phyloP scores from a whole-genome alignment of 2,113 vertebrate genomes.

The Cathartes aura region DNA sequence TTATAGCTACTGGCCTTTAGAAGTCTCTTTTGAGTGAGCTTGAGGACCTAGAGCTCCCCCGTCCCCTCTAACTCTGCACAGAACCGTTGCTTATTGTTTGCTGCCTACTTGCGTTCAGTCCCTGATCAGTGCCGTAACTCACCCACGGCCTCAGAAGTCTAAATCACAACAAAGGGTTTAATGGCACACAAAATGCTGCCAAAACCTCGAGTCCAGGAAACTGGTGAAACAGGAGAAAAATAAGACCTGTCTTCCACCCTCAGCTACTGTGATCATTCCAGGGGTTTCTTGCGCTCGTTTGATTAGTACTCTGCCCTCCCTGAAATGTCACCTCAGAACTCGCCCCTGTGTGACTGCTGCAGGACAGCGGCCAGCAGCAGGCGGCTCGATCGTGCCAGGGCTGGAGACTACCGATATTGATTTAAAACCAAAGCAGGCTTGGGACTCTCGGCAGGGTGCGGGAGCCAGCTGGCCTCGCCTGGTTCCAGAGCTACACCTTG shows the following conservation, averaged over 20 bases:
- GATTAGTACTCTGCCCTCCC: background rate
- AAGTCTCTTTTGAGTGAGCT: background rate
- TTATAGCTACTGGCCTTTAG: background rate
- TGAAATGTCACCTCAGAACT: background rate
- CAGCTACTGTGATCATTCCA: too few species aligned
- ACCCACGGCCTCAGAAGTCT: too few species aligned
- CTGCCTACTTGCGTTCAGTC: background rate
- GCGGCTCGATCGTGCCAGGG: background rate
- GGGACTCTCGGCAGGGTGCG: background rate
- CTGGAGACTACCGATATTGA: rapidly evolving
- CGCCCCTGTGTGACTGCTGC: background rate
- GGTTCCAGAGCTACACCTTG: too few species aligned
- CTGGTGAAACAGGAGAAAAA: background rate
- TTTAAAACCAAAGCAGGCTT: background rate
- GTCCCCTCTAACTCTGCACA: background rate
- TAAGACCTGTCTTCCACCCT: background rate
- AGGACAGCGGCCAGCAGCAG: background rate
- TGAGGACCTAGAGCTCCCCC: background rate
- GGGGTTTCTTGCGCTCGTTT: background rate
- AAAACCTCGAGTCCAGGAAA: background rate
- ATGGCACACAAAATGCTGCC: background rate
- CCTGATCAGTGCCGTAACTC: background rate
- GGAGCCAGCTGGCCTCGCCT: background rate
- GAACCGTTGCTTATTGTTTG: background rate
- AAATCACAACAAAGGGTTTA: too few species aligned